Evolutionary conservation across 2,888 invertebrate species (phyloP), one percentile per base, ranked within the genome.

Genomic region (Aspidiotus rigidus): DNA sequence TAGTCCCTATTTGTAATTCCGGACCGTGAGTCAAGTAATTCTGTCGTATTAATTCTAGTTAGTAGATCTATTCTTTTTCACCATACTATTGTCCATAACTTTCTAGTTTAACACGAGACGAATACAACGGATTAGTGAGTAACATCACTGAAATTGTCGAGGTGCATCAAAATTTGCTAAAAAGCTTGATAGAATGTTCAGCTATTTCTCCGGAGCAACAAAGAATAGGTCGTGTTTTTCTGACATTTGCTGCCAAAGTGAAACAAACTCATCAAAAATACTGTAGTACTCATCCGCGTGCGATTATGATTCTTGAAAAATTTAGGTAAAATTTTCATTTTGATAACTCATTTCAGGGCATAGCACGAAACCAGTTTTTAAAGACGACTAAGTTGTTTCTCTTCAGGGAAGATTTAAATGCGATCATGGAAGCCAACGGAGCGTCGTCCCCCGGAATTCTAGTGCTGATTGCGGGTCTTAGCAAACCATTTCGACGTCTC

Each of bases 211-310:
- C 86, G 6, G 80, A 83, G 8, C 89, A 91, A 73, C 93, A 95
- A 78, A 83, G 91, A 74, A 88, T 94, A 16, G 99, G 99, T 2
- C 93, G 91, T 74, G 81, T 95, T 11, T 96, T 98, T 78, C 80
- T 99, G 71, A 88, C 87, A 71, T 86, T 88, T 80, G 92, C 92
- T 7, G 86, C 90, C 17, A 83, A 84, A 76, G 84, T 93, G 74
- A 93, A 95, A 79, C 81, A 83, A 73, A 87, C 93, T 11, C 93
- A 97, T 78, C 87, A 88, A 76, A 82, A 83, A 13, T 99, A 98
- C 79, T 97, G 97, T 79, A 85, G 88, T 70, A 87, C 92, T 73
- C 98, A 99, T 83, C 98, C 98, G 0, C 86, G 87, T 79, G 96
- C 96, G 73, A 95, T 95, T 61, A 90, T 90, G 77, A 86, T 97